Evolutionary conservation across 2,888 invertebrate genomes (phyloP).

Genomic region (Cephus pygmeus): DNA sequence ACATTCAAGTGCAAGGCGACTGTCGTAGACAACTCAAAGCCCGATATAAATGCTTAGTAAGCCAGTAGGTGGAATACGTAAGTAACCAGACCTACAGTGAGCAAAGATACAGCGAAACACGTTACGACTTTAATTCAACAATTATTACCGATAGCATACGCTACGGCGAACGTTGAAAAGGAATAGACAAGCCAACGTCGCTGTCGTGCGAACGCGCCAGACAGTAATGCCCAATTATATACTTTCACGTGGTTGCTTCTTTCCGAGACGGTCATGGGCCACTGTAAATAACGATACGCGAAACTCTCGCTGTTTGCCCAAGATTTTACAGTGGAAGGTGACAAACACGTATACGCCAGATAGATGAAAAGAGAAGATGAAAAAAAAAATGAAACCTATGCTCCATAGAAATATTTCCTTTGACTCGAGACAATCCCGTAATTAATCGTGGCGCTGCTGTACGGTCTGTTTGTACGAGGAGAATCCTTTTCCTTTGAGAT

Average conservation of each 20-base stretch:
- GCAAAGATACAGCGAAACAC: not conserved
- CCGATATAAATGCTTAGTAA: not conserved
- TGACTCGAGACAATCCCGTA: not conserved
- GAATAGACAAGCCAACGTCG: not conserved
- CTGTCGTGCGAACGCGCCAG: not conserved
- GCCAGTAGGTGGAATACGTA: not conserved
- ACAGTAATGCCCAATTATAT: not conserved
- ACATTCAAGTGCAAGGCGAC: constrained; percentile 8
- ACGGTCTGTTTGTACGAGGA: not conserved
- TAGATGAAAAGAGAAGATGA: not conserved
- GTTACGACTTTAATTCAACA: not conserved
- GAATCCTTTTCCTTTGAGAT: not conserved
- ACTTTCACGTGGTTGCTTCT: not conserved
- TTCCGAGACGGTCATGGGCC: not conserved
- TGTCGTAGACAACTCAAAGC: not conserved
- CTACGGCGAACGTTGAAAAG: not conserved
- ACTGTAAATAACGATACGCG: not conserved
- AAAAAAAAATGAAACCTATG: not conserved
- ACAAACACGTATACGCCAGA: not conserved
- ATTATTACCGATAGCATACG: not conserved
- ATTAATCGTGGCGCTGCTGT: not conserved
- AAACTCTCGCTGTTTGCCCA: not conserved
- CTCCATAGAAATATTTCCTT: not conserved
- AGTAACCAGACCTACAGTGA: not conserved
- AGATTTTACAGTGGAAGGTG: not conserved